These are phyloP conservation scores for Pachypanchax playfairii DNA, from an alignment of 2,113 vertebrate species.

Conservation along the genomic window DNA sequence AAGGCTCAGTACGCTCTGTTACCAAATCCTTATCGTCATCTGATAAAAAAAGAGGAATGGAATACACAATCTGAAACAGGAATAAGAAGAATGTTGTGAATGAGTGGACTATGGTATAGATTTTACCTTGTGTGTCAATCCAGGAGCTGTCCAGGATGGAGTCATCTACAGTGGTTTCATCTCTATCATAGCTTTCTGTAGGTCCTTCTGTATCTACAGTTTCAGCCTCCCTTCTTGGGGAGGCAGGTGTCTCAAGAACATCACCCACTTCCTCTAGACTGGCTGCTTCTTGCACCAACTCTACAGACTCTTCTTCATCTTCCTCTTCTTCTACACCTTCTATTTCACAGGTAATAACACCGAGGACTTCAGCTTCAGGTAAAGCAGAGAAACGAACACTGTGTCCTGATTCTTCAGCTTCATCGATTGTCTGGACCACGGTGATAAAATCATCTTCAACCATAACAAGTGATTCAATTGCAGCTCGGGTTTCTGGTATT, in stretches of 20 bases:
- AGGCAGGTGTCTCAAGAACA: constrained; percentile 82
- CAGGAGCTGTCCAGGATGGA: constrained; percentile 98
- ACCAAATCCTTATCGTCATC: constrained; percentile 97
- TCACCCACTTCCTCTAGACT: constrained; percentile 77
- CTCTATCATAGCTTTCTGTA: constrained; percentile 92
- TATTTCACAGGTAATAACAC: constrained; percentile 43
- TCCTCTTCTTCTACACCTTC: constrained; percentile 73
- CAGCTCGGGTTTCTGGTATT: constrained; percentile 80
- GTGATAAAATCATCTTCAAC: constrained; percentile 98
- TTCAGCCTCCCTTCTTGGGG: constrained; percentile 78
- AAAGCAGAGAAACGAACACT: constrained; percentile 92
- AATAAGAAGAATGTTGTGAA: background rate
- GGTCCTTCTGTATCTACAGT: constrained; percentile 82
- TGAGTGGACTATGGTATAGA: background rate
- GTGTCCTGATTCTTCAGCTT: constrained; percentile 89
- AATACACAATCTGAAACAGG: background rate
- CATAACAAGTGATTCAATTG: constrained; percentile 94
- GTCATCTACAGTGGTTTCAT: constrained; percentile 98
- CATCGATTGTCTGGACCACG: constrained; percentile 94
- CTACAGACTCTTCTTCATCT: constrained; percentile 75
- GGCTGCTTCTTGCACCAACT: constrained; percentile 80
- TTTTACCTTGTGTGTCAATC: constrained; percentile 97
- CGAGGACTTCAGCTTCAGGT: constrained; percentile 76
- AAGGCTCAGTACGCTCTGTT: constrained; percentile 92
- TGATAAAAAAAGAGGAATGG: constrained; percentile 48